Evolutionary conservation across 2,888 invertebrate genomes (phyloP), one percentile per base, ranked within the genome.

Genomic region (Spialia ferax): DNA sequence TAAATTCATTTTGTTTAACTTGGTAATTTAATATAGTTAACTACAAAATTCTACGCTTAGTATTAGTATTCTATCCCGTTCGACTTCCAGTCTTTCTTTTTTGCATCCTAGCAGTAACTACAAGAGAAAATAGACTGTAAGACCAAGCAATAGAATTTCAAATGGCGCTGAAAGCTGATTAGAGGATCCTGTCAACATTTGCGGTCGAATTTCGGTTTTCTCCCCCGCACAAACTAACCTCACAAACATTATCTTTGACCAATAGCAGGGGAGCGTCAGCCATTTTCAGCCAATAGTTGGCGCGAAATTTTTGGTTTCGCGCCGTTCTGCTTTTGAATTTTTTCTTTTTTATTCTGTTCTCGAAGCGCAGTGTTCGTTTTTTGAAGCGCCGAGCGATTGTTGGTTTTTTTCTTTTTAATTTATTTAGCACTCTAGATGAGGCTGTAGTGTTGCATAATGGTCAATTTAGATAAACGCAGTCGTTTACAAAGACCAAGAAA

Each of bases 191-290:
- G 91, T 89, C 88, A 90, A 89, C 88, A 85, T 87, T 89, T 89
- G 91, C 79, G 91, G 89, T 88, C 80, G 85, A 79, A 81, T 85
- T 88, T 87, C 81, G 88, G 87, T 88, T 86, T 87, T 89, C 90
- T 88, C 88, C 89, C 88, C 89, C 87, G 87, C 87, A 87, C 83
- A 87, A 87, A 88, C 87, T 84, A 87, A 85, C 86, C 84, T 79
- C 82, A 85, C 87, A 87, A 91, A 90, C 83, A 90, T 93, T 93
- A 92, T 93, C 91, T 91, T 90, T 90, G 90, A 86, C 94, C 94
- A 94, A 94, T 94, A 87, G 88, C 79, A 87, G 84, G 85, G 84
- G 83, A 82, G 86, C 84, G 78, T 75, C 75, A 79, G 77, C 80
- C 81, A 81, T 88, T 91, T 88, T 81, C 83, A 84, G 82, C 93